Evolutionary conservation across 2,888 invertebrate species (phyloP).

Genomic region (Bedellia somnulentella): DNA sequence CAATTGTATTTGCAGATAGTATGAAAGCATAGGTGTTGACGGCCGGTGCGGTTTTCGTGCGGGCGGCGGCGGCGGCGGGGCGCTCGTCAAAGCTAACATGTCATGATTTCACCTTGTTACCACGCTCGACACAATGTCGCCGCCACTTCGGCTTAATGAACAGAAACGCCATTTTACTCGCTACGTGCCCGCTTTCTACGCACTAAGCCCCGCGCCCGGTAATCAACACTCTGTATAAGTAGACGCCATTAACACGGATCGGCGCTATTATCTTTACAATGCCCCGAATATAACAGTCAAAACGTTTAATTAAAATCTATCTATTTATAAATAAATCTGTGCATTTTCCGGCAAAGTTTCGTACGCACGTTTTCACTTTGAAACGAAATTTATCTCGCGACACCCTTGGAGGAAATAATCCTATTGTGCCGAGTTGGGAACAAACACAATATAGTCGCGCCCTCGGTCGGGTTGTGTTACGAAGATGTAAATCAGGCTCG

Average conservation of each 20-base stretch:
- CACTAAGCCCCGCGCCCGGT: slow-evolving; percentile 3
- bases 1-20: neutral
- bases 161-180: slow-evolving; percentile 16
- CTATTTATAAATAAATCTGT: slow-evolving; percentile 1
- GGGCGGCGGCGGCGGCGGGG: slow-evolving; percentile 1
- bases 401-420: slow-evolving; percentile 20
- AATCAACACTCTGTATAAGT: slow-evolving; percentile 4
- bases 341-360: slow-evolving; percentile 5
- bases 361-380: slow-evolving; percentile 5
- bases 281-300: neutral
- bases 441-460: slow-evolving; percentile 17
- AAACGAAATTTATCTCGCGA: slow-evolving; percentile 1
- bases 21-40: neutral
- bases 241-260: neutral
- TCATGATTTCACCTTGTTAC: slow-evolving; percentile 25
- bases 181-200: slow-evolving; percentile 5
- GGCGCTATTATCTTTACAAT: neutral
- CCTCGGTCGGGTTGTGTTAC: slow-evolving; percentile 8
- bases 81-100: slow-evolving; percentile 13
- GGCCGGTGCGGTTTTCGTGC: neutral
- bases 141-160: slow-evolving; percentile 27
- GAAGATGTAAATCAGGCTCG: slow-evolving; percentile 11
- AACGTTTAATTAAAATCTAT: neutral
- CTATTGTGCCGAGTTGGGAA: slow-evolving; percentile 19
- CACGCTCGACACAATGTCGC: slow-evolving; percentile 29